Evolutionary conservation across 1,140 invertebrate genomes (phyloP).

Genomic region (Battus philenor): DNA sequence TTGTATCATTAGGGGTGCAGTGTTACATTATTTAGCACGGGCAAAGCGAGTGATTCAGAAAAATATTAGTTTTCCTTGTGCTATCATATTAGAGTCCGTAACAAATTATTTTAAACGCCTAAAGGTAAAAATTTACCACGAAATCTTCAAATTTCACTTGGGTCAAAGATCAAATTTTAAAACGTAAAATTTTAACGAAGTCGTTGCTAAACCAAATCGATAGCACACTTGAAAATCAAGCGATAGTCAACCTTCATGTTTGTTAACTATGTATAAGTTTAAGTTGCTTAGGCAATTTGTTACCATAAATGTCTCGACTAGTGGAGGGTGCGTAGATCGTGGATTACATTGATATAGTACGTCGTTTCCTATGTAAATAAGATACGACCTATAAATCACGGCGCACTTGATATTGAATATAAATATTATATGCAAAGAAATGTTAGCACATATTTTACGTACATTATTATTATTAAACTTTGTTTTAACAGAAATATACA

Average conservation of each 20-base stretch:
- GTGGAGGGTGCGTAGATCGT: slow-evolving; percentile 1
- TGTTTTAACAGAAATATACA: no score
- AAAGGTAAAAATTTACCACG: no score
- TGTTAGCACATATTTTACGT: no score
- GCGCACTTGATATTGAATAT: no score
- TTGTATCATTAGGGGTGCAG: slow-evolving; percentile 1
- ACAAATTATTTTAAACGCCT: no score
- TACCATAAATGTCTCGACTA: slow-evolving; percentile 8
- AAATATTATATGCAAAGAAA: no score
- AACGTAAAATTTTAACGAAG: background rate
- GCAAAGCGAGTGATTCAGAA: background rate
- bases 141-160: no score
- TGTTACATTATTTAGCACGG: background rate
- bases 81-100: no score
- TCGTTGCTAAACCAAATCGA: background rate
- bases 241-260: background rate
- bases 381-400: no score
- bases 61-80: no score
- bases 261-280: background rate
- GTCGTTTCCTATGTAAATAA: slow-evolving; percentile 3
- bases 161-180: no score
- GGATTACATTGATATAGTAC: slow-evolving; percentile 2
- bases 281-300: slow-evolving; percentile 5
- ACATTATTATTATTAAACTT: no score
- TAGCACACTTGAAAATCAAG: slow-evolving; percentile 4